A percentile compares a stretch with the other conserved stretches of the same genome.
Conservation (phyloP, 1,140 invertebrate genomes). For the Samia ricini region DNA sequence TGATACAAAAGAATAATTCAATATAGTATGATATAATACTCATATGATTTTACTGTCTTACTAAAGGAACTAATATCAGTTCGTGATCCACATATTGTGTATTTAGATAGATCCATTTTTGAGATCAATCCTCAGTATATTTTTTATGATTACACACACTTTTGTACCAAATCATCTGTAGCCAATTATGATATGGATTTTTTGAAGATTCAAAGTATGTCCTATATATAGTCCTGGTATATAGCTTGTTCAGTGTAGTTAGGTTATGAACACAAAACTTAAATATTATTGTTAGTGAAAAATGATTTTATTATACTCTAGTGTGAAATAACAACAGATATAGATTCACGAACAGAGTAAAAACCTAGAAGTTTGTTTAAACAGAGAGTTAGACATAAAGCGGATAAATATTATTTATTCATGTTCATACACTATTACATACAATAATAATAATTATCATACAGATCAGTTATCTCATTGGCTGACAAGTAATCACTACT, state of each 20-base stretch:
- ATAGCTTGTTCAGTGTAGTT: neutral
- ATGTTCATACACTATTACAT: constrained; percentile 42
- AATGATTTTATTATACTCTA: neutral
- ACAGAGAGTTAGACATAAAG: constrained; percentile 60
- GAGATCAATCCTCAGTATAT: neutral
- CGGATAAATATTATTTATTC: constrained; percentile 65
- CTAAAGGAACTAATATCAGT: constrained; percentile 7
- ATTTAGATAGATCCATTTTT: neutral
- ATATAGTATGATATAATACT: no score
- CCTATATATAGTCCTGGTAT: neutral
- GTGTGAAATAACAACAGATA: constrained; percentile 10
- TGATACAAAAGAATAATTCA: no score
- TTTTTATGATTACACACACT: neutral
- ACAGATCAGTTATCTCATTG: constrained; percentile 49
- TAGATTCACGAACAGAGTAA: constrained; percentile 45
- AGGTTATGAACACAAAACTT: neutral
- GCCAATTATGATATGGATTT: no score
- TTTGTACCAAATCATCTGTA: neutral
- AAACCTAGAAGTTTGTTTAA: constrained; percentile 46
- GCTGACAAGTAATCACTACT: constrained; percentile 23
- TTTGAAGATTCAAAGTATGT: no score
- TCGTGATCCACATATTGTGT: neutral
- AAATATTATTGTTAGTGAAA: neutral
- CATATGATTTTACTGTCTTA: neutral
- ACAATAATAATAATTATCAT: constrained; percentile 35